Conservation (phyloP, 2,888 invertebrate species). For the Rotaria magnacalcarata region DNA sequence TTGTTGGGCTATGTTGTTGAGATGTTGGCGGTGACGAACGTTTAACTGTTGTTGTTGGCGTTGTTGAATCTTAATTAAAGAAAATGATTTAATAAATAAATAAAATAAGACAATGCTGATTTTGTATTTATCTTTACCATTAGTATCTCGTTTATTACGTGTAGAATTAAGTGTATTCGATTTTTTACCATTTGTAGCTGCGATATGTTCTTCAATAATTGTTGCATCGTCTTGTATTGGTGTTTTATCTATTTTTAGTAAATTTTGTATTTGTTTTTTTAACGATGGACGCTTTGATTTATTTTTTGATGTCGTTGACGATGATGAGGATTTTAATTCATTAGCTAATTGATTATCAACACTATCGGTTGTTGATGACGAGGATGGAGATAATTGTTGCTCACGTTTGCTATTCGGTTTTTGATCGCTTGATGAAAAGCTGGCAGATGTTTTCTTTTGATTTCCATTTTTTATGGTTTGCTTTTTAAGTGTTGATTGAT, state of each 20-base stretch:
- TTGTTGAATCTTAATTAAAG: too few species aligned
- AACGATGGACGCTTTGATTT: constrained; percentile 35
- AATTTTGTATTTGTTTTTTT: constrained; percentile 31
- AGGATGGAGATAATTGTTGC: neutral
- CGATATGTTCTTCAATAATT: neutral
- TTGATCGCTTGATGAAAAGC: neutral
- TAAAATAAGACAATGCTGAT: too few species aligned
- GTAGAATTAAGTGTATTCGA: neutral
- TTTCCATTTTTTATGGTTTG: neutral
- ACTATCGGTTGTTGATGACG: neutral
- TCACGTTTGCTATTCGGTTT: neutral
- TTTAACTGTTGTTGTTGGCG: neutral
- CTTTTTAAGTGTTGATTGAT: neutral
- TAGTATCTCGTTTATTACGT: constrained; percentile 1
- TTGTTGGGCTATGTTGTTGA: constrained; percentile 24
- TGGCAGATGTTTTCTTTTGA: neutral
- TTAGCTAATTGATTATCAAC: neutral
- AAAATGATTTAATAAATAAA: too few species aligned
- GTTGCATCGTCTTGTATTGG: neutral
- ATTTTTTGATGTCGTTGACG: neutral
- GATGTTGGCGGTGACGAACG: neutral
- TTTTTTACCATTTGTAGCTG: neutral
- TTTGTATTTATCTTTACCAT: neutral
- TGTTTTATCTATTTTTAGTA: constrained; percentile 33
- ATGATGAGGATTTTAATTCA: neutral